Evolutionary conservation across 2,888 invertebrate genomes (phyloP), one percentile per base, ranked within the genome.

Genomic region (Trachelus troglodyta): DNA sequence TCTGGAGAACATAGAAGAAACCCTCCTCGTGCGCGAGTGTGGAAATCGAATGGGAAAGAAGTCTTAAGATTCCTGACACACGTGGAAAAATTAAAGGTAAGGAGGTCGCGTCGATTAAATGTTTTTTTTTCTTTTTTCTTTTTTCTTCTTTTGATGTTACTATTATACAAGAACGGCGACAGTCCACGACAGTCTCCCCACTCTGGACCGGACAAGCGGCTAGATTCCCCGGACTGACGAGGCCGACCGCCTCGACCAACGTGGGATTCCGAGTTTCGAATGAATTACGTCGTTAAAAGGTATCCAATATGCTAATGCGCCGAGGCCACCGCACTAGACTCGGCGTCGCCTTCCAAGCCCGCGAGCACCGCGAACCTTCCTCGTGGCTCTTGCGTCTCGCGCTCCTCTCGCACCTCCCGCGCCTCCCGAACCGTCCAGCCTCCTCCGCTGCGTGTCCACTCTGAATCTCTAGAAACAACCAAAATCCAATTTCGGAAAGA

Each of bases 331-430:
- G 76, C 82, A 81, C 85, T 84, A 89, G 89, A 89, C 89, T 87
- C 85, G 82, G 83, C 85, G 89, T 87, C 89, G 88, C 88, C 87
- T 85, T 84, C 76, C 81, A 81, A 78, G 82, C 86, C 83, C 86
- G 83, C 81, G 82, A 83, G 83, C 80, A 37, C 12, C 40, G 40
- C 40, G 40, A 15, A 40, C 40, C 40, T 40, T 40, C 40, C 40
- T 80, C 69, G 76, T 81, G 73, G 83, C 79, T 74, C n/a, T 68
- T 69, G 11, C 35, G 15, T 3, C 15, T 75, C 69, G 30, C 34
- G 1, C 4, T 12, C 6, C 30, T 30, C 35, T n/a, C 9, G n/a
- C n/a, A 0, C 69, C 11, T n/a, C 68, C 31, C 68, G 1, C 15
- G 0, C 34, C 37, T 34, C 34, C 34, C 34, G 33, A 4, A 1